A percentile compares a stretch with the other conserved stretches of the same genome.
These are phyloP conservation scores for Pentalonia nigronervosa DNA, from an alignment of 1,140 invertebrate genomes.

Conservation along the genomic window DNA sequence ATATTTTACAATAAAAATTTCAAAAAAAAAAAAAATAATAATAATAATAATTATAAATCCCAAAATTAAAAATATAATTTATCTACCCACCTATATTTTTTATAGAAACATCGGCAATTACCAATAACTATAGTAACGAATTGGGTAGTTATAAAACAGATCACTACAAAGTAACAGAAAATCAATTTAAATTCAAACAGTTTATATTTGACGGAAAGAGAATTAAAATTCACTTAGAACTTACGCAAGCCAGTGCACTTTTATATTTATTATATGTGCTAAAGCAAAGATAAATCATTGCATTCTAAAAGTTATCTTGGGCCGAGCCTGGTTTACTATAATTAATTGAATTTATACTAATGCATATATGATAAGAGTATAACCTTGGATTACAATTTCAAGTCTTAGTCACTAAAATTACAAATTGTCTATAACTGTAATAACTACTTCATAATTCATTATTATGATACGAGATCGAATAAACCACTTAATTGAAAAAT, in stretches of 20 bases:
- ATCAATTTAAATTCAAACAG: background rate
- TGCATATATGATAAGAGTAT: background rate
- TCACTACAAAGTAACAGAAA: background rate
- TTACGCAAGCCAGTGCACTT: background rate
- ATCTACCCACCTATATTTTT: background rate
- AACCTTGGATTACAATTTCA: background rate
- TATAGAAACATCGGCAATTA: background rate
- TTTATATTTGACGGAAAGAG: background rate
- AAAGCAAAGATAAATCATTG: background rate
- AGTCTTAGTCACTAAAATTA: background rate
- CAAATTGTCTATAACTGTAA: background rate
- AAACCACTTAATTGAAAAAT: background rate
- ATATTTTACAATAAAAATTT: too few species aligned
- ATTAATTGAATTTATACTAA: background rate
- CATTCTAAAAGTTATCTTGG: background rate
- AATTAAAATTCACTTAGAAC: background rate
- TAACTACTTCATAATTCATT: background rate
- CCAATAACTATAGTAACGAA: background rate
- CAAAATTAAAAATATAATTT: too few species aligned
- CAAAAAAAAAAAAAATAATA: too few species aligned
- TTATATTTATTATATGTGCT: background rate
- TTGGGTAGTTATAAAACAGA: background rate
- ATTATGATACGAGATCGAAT: background rate
- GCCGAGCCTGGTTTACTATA: background rate
- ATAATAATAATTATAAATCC: too few species aligned